Conservation (phyloP, 2,113 vertebrate species). For the Engystomops pustulosus region DNA sequence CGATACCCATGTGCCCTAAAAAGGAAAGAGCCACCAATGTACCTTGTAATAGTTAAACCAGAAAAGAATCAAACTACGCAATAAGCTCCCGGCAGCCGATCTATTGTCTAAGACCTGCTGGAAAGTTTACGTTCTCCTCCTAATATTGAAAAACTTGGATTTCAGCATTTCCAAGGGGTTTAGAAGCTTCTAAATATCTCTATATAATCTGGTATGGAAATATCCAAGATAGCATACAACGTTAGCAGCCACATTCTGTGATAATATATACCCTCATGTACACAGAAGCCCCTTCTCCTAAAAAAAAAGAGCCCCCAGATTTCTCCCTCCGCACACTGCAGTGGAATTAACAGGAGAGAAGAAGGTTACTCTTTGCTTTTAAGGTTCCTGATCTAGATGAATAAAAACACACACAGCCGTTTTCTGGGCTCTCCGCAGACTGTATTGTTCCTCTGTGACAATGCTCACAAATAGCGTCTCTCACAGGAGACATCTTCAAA, state of each 20-base stretch:
- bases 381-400: slow-evolving; percentile 58
- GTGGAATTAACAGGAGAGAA: slow-evolving; percentile 50
- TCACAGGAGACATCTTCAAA: slow-evolving; percentile 60
- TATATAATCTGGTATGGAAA: not conserved
- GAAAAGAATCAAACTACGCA: not conserved
- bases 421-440: slow-evolving; percentile 54
- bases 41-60: not conserved
- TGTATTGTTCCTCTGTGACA: slow-evolving; percentile 59
- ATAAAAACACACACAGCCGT: slow-evolving; percentile 57
- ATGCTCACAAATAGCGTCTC: slow-evolving; percentile 59
- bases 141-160: not conserved
- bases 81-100: not conserved
- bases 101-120: not conserved
- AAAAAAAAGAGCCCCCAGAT: slow-evolving; percentile 3
- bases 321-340: slow-evolving; percentile 19
- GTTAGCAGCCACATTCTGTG: not conserved
- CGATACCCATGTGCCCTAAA: too few relatives aligned
- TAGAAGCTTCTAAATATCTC: not conserved
- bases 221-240: not conserved
- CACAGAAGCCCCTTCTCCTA: not conserved
- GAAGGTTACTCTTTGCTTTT: slow-evolving; percentile 49
- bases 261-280: not conserved
- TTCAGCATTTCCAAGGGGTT: not conserved
- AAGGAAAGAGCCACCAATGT: not conserved
- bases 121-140: not conserved